Evolutionary conservation across 2,888 invertebrate species (phyloP).

Genomic region (Ellobium chinense): DNA sequence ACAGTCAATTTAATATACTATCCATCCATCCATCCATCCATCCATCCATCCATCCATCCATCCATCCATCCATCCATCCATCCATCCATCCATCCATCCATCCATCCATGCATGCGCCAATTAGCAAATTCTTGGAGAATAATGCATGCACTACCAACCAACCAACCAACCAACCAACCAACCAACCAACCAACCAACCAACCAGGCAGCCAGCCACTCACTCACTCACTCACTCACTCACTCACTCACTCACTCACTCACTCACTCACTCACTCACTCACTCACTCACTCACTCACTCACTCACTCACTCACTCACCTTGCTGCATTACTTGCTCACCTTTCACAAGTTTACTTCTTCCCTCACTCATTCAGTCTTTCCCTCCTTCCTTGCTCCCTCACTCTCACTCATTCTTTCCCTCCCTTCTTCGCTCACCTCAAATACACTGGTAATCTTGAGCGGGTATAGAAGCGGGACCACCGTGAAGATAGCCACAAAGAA

Average conservation of each 20-base stretch:
- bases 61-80: not conserved
- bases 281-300: no score
- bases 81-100: not conserved
- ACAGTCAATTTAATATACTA: not conserved
- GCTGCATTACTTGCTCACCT: no score
- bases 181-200: no score
- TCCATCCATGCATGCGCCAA: not conserved
- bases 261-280: no score
- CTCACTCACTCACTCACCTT: no score
- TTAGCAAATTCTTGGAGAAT: no score
- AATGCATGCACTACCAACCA: no score
- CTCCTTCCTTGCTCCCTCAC: not conserved
- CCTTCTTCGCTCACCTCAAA: conserved; percentile 23
- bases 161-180: no score
- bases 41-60: not conserved
- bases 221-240: no score
- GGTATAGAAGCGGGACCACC: conserved; percentile 57
- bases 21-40: not conserved
- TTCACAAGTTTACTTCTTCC: no score
- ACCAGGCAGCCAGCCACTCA: no score
- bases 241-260: no score
- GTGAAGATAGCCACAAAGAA: conserved; percentile 47
- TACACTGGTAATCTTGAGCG: conserved; percentile 57
- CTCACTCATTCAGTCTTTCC: not conserved
- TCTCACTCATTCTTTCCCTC: not conserved